A percentile compares a stretch with the other conserved stretches of the same genome.
Evolutionary conservation across 1,140 invertebrate species (phyloP).

Genomic region (Cecropterus lyciades): DNA sequence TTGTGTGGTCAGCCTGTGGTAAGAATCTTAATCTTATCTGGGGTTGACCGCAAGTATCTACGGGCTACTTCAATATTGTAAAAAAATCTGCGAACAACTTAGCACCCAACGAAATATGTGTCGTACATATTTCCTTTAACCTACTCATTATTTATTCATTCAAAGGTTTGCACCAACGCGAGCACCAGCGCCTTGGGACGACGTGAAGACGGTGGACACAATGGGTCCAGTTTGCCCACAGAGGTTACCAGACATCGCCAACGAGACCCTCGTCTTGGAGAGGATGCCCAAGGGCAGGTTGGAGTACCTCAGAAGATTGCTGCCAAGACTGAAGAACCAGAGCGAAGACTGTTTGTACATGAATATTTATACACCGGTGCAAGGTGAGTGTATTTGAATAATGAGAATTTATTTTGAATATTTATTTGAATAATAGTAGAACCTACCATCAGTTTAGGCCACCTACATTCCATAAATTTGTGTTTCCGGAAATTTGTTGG

Average conservation of each 20-base stretch:
- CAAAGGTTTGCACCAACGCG: constrained; percentile 94
- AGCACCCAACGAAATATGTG: no score
- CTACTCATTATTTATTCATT: background rate
- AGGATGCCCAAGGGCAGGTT: constrained; percentile 95
- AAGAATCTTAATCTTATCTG: no score
- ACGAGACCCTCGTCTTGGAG: constrained; percentile 92
- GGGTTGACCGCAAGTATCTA: no score
- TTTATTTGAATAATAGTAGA: background rate
- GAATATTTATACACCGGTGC: constrained; percentile 97
- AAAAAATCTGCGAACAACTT: no score
- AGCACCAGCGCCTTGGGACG: constrained; percentile 95
- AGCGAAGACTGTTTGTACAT: constrained; percentile 98
- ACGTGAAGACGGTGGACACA: constrained; percentile 90
- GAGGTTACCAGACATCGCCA: constrained; percentile 92
- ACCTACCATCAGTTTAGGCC: no score
- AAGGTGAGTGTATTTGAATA: constrained; percentile 88
- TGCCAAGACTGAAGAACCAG: constrained; percentile 94
- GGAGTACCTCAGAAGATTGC: constrained; percentile 92
- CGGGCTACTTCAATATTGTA: no score
- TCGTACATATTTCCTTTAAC: no score
- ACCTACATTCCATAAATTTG: no score
- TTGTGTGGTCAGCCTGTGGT: no score
- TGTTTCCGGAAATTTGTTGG: no score
- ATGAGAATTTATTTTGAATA: no score
- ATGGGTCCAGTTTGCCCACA: constrained; percentile 96